Evolutionary conservation across 2,113 vertebrate genomes (phyloP).

Genomic region (Echinops telfairi): DNA sequence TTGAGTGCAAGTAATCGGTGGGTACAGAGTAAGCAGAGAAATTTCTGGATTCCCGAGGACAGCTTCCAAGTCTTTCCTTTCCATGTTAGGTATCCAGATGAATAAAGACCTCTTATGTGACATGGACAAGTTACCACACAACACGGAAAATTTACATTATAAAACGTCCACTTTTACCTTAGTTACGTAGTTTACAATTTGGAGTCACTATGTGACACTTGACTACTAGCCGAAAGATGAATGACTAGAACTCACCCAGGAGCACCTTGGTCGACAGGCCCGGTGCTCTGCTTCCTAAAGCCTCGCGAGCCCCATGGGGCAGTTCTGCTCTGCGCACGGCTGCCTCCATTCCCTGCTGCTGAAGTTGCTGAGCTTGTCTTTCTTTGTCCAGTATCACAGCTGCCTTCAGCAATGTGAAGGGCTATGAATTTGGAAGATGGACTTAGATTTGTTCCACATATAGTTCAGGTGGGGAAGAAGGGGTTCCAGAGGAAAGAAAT

Average conservation of each 20-base stretch:
- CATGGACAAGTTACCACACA: not conserved
- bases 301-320: not conserved
- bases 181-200: not conserved
- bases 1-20: not conserved
- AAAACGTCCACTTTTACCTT: constrained; percentile 35
- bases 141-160: not conserved
- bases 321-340: not conserved
- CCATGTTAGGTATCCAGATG: not conserved
- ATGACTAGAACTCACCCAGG: not conserved
- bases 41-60: not conserved
- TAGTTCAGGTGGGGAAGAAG: not conserved
- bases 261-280: not conserved
- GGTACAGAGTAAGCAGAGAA: not conserved
- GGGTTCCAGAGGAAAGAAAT: constrained; percentile 13
- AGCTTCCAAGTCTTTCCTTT: not conserved
- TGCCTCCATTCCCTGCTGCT: not conserved
- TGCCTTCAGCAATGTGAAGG: not conserved
- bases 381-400: not conserved
- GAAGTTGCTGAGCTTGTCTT: not conserved
- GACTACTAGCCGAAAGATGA: not conserved
- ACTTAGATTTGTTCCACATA: not conserved
- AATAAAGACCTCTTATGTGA: not conserved
- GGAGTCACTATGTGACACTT: not conserved
- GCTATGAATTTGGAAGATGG: not conserved
- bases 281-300: not conserved